These are phyloP conservation scores for Amphiprion ocellaris DNA, from an alignment of 2,113 vertebrate species.

Conservation along the genomic window DNA sequence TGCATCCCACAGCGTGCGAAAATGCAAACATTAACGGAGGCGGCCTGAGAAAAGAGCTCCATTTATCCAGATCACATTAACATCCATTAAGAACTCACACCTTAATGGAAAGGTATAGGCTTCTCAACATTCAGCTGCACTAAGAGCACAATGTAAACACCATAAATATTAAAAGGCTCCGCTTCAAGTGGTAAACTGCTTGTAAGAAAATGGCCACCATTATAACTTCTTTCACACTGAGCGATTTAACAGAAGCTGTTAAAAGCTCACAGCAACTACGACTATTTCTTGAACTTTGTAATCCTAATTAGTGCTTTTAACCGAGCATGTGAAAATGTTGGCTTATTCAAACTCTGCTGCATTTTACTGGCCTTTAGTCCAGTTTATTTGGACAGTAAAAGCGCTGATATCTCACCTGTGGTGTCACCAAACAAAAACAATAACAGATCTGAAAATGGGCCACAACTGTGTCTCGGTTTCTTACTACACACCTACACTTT, in stretches of 20 bases:
- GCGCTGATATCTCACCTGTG: background rate
- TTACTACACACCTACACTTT: too few relatives aligned
- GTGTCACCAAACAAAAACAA: background rate
- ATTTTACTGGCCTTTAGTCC: background rate
- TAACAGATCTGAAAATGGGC: background rate
- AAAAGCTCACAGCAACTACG: constrained; percentile 3
- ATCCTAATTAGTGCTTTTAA: constrained; percentile 6
- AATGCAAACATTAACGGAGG: background rate
- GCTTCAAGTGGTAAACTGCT: constrained; percentile 21
- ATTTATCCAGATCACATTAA: constrained; percentile 42
- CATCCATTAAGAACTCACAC: constrained; percentile 52
- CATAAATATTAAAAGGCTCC: constrained; percentile 41
- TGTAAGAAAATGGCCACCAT: constrained; percentile 10
- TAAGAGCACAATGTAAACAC: constrained; percentile 35
- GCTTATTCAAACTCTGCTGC: background rate
- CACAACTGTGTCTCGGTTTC: background rate
- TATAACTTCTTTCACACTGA: constrained; percentile 5
- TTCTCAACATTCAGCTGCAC: constrained; percentile 2
- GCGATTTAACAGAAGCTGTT: background rate
- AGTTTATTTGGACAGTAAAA: background rate
- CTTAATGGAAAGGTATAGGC: constrained; percentile 33
- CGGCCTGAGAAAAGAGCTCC: constrained; percentile 23
- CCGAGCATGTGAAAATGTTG: background rate
- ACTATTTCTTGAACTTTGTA: background rate
- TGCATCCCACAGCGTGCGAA: background rate